Evolutionary conservation across 2,113 vertebrate species (phyloP).

Genomic region (Chaenogobius annularis): DNA sequence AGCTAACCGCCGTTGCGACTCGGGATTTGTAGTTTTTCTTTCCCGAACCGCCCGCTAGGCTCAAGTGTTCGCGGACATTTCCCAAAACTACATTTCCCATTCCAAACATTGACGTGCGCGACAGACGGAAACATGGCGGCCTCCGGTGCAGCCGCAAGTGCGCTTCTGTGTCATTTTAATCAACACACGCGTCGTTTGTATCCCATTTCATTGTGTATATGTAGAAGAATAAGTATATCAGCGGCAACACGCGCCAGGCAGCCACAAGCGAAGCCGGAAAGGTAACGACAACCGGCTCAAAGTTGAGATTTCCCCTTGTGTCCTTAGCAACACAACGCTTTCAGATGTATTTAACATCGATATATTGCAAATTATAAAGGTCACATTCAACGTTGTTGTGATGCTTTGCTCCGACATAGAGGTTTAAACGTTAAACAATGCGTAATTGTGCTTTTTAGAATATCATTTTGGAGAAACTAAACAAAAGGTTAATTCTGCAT

Average conservation of each 20-base stretch:
- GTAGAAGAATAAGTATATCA: slow-evolving; percentile 48
- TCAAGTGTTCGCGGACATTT: background rate
- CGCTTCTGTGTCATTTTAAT: slow-evolving; percentile 49
- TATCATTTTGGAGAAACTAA: no score
- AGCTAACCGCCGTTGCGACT: background rate
- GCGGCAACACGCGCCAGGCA: slow-evolving; percentile 26
- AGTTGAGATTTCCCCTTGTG: background rate
- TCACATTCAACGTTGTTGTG: background rate
- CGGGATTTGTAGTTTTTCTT: slow-evolving; percentile 58
- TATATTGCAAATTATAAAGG: background rate
- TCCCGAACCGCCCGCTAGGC: accelerated
- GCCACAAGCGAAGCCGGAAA: slow-evolving; percentile 25
- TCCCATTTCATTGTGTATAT: slow-evolving; percentile 19
- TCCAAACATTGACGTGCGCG: accelerated
- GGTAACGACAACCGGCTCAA: slow-evolving; percentile 31
- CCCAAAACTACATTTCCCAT: slow-evolving; percentile 68
- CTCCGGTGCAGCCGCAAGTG: slow-evolving; percentile 34
- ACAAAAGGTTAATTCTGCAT: no score
- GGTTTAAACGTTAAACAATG: background rate
- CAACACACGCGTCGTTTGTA: slow-evolving; percentile 35
- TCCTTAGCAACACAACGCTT: background rate
- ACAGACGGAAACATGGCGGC: slow-evolving; percentile 65
- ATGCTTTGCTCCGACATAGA: background rate
- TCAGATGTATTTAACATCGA: background rate
- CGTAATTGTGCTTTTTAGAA: background rate